These are phyloP conservation scores for Mesocentrotus franciscanus DNA, from an alignment of 53 echinoderm and acorn worm species.

Conservation along the genomic window DNA sequence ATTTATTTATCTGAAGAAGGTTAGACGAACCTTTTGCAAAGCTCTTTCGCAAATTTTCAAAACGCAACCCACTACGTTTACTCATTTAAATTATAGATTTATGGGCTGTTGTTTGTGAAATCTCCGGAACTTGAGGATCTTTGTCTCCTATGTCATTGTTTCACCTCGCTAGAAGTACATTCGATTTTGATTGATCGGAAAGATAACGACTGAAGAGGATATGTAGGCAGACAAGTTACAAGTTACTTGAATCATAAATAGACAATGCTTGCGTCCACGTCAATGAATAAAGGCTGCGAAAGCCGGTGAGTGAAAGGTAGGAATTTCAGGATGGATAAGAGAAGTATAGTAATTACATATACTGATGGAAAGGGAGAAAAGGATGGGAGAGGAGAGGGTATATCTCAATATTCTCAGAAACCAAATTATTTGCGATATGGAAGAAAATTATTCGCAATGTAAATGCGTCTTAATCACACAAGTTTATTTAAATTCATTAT, in stretches of 20 bases:
- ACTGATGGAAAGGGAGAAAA: neutral
- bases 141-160: neutral
- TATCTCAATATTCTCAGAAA: neutral
- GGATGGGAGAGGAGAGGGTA: neutral
- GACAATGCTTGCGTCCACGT: neutral
- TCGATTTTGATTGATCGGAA: conserved; percentile 30
- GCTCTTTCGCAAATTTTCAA: neutral
- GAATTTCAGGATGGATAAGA: neutral
- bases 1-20: neutral
- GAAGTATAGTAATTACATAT: neutral
- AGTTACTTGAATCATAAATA: neutral
- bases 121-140: neutral
- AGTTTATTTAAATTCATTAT: too few species aligned
- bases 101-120: neutral
- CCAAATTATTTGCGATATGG: neutral
- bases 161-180: conserved; percentile 30
- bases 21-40: neutral
- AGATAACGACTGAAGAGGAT: conserved; percentile 35
- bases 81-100: neutral
- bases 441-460: too few species aligned
- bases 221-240: neutral
- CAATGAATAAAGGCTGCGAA: neutral
- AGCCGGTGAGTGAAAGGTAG: too few species aligned
- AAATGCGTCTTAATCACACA: too few species aligned
- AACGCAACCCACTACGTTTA: neutral